Evolutionary conservation across 2,888 invertebrate genomes (phyloP), one percentile per base, ranked within the genome.

Genomic region (Drosophila prostipennis): DNA sequence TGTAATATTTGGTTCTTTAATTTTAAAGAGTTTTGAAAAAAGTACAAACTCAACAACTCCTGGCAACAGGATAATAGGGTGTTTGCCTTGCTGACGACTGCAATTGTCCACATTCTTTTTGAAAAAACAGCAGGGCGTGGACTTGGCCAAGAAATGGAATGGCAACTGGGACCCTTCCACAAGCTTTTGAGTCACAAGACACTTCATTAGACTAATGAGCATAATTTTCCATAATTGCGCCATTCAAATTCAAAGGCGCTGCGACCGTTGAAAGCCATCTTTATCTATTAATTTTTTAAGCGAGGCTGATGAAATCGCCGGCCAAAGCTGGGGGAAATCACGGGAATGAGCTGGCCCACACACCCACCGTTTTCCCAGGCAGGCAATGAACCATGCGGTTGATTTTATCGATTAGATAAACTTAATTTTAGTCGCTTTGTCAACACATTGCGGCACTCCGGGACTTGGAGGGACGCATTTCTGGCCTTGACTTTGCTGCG

Each of bases 201-300:
- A 80, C 84, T 88, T 82, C 83, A 88, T 82, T 82, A 88, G 67
- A 88, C 80, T 82, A 88, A 82, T 88, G 82, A 88, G 78, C 80
- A 80, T 80, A 88, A 86, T 83, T 80, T 78, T 45, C 49, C 58
- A 61, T 80, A 83, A 82, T 86, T 82, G 73, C 75, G 67, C 63
- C 64, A 73, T 68, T 76, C 68, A 68, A 51, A 73, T 68, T 76
- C 68, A 68, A 51, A 45, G 68, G 34, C 60, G 19, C 36, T 75
- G 59, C 14, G 34, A 26, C 11, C 39, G 68, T 59, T 68, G 43
- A 40, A 48, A 64, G 64, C 34, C 46, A 77, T 83, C 65, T 48
- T 63, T 48, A 61, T 40, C 46, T 34, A 40, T 64, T 48, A 48
- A 29, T 26, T 63, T 72, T 81, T 49, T 26, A 51, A 61, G 40